These are phyloP conservation scores for Dromius quadrimaculatus DNA, from an alignment of 2,888 invertebrate genomes.

Conservation along the genomic window DNA sequence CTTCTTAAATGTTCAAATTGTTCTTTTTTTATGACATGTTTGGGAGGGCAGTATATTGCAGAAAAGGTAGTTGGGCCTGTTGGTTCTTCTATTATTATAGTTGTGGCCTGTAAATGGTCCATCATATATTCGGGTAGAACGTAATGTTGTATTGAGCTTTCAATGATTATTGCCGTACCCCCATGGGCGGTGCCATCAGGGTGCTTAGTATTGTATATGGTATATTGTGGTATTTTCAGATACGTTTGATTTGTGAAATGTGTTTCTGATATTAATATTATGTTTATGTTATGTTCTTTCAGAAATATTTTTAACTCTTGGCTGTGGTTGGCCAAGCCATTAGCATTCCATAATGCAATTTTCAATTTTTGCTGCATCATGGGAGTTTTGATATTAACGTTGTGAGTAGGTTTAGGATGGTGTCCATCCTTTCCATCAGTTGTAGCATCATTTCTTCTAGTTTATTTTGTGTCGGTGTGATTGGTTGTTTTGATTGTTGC, in stretches of 20 bases:
- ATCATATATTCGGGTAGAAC: constrained; percentile 10
- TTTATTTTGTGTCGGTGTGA: too few relatives aligned
- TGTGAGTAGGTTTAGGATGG: too few relatives aligned
- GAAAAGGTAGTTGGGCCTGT: neutral
- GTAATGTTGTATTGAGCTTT: constrained; percentile 1
- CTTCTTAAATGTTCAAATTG: constrained; percentile 16
- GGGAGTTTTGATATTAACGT: too few relatives aligned
- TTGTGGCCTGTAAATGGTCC: constrained; percentile 10
- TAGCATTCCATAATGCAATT: too few relatives aligned
- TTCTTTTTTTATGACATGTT: constrained; percentile 21
- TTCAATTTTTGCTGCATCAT: constrained; percentile 10
- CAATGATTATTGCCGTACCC: constrained; percentile 3
- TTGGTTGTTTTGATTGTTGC: neutral
- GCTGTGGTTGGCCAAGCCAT: neutral
- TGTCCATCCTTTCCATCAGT: too few relatives aligned
- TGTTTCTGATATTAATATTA: constrained; percentile 33
- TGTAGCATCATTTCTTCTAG: too few relatives aligned
- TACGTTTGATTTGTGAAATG: constrained; percentile 22
- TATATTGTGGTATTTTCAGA: constrained; percentile 8
- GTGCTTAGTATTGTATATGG: constrained; percentile 4
- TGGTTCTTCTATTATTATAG: neutral
- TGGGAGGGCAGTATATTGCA: too few relatives aligned
- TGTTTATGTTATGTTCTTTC: constrained; percentile 31
- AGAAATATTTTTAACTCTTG: too few relatives aligned
- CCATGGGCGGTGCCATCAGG: constrained; percentile 13